Conservation (phyloP, 1,140 invertebrate genomes). For the Drosophila elegans region DNA sequence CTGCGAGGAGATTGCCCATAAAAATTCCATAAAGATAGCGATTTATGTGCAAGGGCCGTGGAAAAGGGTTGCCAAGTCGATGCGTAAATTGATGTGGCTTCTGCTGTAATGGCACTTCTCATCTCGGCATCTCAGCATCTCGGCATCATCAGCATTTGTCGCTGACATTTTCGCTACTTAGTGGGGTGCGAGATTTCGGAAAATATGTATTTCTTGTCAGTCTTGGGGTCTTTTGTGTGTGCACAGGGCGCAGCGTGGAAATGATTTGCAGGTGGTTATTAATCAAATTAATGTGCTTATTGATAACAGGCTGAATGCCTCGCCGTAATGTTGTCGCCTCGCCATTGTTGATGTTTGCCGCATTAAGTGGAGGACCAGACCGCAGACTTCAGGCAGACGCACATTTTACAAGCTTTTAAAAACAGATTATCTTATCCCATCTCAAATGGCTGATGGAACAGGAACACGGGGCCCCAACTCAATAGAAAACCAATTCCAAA, state of each 20-base stretch:
- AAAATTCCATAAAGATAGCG: constrained; percentile 85
- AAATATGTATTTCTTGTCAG: constrained; percentile 35
- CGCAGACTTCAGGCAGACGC: constrained; percentile 30
- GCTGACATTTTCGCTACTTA: constrained; percentile 80
- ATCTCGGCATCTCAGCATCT: constrained; percentile 28
- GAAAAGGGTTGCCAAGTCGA: constrained; percentile 76
- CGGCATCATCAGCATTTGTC: constrained; percentile 79
- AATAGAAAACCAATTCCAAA: constrained; percentile 66
- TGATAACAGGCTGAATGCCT: constrained; percentile 67
- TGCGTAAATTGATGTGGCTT: constrained; percentile 79
- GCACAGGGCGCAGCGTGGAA: constrained; percentile 54
- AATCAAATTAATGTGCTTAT: constrained; percentile 84
- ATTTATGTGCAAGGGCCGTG: constrained; percentile 71
- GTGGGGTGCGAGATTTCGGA: constrained; percentile 34
- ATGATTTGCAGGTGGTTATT: constrained; percentile 84
- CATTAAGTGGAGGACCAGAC: constrained; percentile 52
- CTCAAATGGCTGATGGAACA: constrained; percentile 37
- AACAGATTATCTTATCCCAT: constrained; percentile 75
- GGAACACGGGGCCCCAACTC: constrained; percentile 70
- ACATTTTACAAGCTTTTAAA: constrained; percentile 73
- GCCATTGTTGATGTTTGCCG: constrained; percentile 33
- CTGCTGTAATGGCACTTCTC: constrained; percentile 79
- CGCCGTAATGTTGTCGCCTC: constrained; percentile 57
- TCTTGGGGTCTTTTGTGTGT: constrained; percentile 60
- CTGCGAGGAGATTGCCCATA: constrained; percentile 84